Evolutionary conservation across 2,888 invertebrate species (phyloP), one percentile per base, ranked within the genome.

Genomic region (Drosophila peninsularis): DNA sequence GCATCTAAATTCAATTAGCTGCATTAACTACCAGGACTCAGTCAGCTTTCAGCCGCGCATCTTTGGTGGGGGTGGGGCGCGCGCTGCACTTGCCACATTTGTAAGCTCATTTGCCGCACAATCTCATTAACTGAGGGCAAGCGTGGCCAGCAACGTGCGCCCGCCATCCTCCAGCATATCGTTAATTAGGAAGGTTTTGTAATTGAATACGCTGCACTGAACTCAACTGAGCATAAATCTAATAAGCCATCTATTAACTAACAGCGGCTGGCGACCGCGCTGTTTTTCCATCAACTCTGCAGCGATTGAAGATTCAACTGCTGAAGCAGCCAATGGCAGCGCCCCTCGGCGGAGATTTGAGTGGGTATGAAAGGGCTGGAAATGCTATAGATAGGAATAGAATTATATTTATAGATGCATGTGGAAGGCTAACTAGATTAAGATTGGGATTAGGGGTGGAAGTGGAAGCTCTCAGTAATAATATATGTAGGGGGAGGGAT

Each of bases 1-100:
- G 80, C 78, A 71, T 67, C 69, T 72, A 72, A 80, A 82, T 82
- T 84, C 78, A 84, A 84, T 83, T 82, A 82, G 78, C 71, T 76
- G 78, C 75, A 78, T 81, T 81, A 69, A 75, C 71, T 70, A 61
- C 36, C 58, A 63, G 45, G 56, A 63, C 54, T 41, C 60, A 34
- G 49, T 21, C 11, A 21, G 56, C 42, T 57, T 32, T 42, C 24
- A 37, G 45, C 30, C 37, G 21, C 32, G n/a, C 21, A 24, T 42
- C 55, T n/a, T 14, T 36, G 24, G 11, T 6, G 1, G 19, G 9
- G 44, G 5, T 2, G 19, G 19, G 32, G 47, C 49, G 7, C 49
- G 13, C 55, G 39, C 11, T 27, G 53, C 53, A 5, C 21, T 32
- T 34, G 45, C 45, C 30, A 54, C 68, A 63, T 64, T 67, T 71